Conservation (phyloP, 2,888 invertebrate species). For the Drosophila mettleri region DNA sequence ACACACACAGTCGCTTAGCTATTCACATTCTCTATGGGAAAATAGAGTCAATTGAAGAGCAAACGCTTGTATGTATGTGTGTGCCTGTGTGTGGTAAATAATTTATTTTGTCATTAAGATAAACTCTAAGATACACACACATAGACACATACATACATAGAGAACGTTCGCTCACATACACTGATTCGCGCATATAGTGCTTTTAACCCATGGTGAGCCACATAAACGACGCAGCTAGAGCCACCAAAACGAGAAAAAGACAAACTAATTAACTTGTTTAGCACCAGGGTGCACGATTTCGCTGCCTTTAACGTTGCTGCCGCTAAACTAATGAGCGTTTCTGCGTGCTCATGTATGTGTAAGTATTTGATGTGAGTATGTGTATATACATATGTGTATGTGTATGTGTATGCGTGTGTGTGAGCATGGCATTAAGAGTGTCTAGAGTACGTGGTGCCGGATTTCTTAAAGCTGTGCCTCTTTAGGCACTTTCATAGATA, state of each 20-base stretch:
- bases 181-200: slow-evolving; percentile 14
- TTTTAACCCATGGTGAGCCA: slow-evolving; percentile 52
- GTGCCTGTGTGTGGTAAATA: slow-evolving; percentile 60
- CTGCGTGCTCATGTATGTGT: slow-evolving; percentile 5
- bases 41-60: slow-evolving; percentile 72
- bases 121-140: slow-evolving; percentile 59
- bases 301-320: slow-evolving; percentile 43
- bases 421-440: slow-evolving; percentile 34
- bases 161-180: slow-evolving; percentile 7
- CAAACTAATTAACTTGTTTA: slow-evolving; percentile 80
- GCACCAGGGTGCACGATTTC: slow-evolving; percentile 65
- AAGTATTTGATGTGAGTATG: slow-evolving; percentile 2
- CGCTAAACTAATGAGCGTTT: slow-evolving; percentile 69
- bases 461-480: slow-evolving; percentile 45
- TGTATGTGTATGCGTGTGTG: slow-evolving; percentile 4
- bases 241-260: slow-evolving; percentile 53
- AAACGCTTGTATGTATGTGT: slow-evolving; percentile 1
- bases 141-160: slow-evolving; percentile 10
- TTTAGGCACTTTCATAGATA: slow-evolving; percentile 50
- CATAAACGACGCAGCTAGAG: slow-evolving; percentile 55
- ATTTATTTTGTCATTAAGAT: slow-evolving; percentile 81
- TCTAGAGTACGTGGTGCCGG: slow-evolving; percentile 14
- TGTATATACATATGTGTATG: slow-evolving; percentile 1
- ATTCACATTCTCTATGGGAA: slow-evolving; percentile 12
- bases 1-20: slow-evolving; percentile 3